Evolutionary conservation across 2,888 invertebrate genomes (phyloP).

Genomic region (Philhelius pedissequus): DNA sequence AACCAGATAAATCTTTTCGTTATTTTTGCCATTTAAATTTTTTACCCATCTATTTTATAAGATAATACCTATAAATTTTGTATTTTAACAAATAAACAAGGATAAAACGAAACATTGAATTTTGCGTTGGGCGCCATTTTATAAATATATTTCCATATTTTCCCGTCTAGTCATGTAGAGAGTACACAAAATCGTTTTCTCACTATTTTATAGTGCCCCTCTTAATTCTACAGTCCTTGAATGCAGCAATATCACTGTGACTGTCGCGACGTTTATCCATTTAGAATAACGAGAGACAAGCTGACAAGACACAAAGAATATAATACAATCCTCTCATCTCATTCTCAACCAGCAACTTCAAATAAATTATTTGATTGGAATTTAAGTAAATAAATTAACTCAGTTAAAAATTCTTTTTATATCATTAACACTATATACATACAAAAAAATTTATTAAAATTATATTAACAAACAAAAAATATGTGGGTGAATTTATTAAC

Average conservation of each 20-base stretch:
- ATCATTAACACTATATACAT: background rate
- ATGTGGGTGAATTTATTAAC: conserved; percentile 19
- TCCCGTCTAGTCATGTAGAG: background rate
- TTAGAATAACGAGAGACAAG: background rate
- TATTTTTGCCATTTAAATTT: too few species aligned
- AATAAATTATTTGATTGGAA: background rate
- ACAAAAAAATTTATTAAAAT: background rate
- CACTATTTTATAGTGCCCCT: background rate
- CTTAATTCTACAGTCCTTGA: background rate
- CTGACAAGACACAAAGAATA: background rate
- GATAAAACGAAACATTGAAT: background rate
- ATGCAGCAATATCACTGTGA: background rate
- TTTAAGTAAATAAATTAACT: conserved; percentile 2
- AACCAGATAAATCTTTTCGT: too few species aligned
- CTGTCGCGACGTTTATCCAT: background rate
- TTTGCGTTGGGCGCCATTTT: background rate
- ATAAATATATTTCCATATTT: background rate
- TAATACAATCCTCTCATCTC: background rate
- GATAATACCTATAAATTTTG: too few species aligned
- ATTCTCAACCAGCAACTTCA: background rate
- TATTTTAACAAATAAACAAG: background rate
- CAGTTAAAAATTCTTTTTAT: background rate
- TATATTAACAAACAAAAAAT: background rate
- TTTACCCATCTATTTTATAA: too few species aligned
- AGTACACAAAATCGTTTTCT: background rate